phyloP scores from a whole-genome alignment of 2,797 vertebrate genomes.

The Masticophis lateralis region DNA sequence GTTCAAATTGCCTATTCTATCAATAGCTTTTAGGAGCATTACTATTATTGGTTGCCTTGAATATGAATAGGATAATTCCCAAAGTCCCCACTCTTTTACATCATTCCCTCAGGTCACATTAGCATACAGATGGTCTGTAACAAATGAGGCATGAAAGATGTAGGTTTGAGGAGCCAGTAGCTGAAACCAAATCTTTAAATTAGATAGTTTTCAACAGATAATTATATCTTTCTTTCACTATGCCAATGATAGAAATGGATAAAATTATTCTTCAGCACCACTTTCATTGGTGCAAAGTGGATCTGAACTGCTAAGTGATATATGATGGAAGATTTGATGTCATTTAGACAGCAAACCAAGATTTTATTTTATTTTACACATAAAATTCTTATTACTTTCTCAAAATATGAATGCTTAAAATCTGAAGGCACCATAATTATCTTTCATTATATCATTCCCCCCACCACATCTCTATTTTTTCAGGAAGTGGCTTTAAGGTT shows the following conservation, averaged over 20 bases:
- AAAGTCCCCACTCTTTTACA: conserved; percentile 29
- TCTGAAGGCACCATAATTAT: background rate
- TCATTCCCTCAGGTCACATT: conserved; percentile 37
- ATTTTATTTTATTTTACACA: background rate
- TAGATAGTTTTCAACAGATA: conserved; percentile 24
- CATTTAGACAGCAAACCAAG: background rate
- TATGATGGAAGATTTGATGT: background rate
- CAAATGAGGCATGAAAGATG: conserved; percentile 40
- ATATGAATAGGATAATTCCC: conserved; percentile 37
- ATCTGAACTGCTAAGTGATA: background rate
- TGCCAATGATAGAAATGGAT: conserved; percentile 12
- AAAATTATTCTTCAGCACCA: conserved; percentile 14
- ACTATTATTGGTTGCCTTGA: conserved; percentile 33
- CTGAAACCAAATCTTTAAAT: conserved; percentile 38
- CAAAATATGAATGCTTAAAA: background rate
- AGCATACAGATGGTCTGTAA: conserved; percentile 42
- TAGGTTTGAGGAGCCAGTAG: conserved; percentile 25
- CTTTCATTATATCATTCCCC: background rate
- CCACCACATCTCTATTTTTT: background rate
- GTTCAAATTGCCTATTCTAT: conserved; percentile 15
- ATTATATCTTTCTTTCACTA: conserved; percentile 12
- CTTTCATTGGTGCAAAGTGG: background rate
- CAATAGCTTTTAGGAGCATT: conserved; percentile 29
- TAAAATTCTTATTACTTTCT: background rate
- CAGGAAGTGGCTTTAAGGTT: background rate